Evolutionary conservation across 2,888 invertebrate species (phyloP).

Genomic region (Strigamia transsilvanica): DNA sequence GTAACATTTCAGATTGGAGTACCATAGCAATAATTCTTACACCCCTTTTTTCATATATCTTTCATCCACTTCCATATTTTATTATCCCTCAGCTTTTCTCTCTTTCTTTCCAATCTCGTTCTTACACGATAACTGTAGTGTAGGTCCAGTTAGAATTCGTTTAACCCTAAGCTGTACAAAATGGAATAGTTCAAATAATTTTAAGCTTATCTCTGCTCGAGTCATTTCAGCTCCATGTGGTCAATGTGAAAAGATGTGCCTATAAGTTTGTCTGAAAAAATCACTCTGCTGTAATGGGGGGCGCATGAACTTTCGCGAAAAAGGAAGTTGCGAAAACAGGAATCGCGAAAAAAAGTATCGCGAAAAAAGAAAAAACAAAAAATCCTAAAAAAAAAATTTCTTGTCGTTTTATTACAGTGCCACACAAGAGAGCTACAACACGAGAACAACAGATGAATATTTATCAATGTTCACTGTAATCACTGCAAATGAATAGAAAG

Average conservation of each 20-base stretch:
- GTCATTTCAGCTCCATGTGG: background rate
- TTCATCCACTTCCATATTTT: background rate
- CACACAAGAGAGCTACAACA: no score
- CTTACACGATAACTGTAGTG: background rate
- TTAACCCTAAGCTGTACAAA: conserved; percentile 8
- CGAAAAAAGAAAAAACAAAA: no score
- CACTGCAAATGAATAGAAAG: no score
- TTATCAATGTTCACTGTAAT: no score
- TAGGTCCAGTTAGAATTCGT: conserved; percentile 3
- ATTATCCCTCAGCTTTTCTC: background rate
- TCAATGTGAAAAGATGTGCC: background rate
- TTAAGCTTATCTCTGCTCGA: conserved; percentile 11
- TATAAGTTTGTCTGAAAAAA: no score
- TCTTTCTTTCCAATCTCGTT: background rate
- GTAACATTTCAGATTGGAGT: background rate
- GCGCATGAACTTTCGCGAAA: no score
- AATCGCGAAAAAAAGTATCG: no score
- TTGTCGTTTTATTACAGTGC: no score
- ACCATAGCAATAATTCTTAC: background rate
- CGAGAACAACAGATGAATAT: no score
- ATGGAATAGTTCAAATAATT: conserved; percentile 36
- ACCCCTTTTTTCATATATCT: background rate
- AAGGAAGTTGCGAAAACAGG: no score
- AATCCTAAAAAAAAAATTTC: no score
- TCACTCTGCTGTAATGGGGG: no score